These are phyloP conservation scores for Scomber japonicus DNA, from an alignment of 2,113 vertebrate genomes.

Conservation along the genomic window DNA sequence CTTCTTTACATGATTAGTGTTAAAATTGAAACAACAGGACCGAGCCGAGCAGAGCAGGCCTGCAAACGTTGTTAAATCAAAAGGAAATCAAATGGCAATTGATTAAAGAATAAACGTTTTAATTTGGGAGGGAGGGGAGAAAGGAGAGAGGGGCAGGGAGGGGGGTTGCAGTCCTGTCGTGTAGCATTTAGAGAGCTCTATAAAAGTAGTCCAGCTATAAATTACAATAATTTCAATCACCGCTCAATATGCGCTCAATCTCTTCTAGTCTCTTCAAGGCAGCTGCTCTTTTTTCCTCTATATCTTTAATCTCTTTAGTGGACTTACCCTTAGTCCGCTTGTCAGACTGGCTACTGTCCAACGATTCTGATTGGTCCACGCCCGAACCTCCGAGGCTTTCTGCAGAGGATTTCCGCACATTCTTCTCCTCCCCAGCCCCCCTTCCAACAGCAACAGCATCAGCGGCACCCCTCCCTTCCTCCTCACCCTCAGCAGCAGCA, in stretches of 20 bases:
- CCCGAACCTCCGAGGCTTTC: conserved; percentile 63
- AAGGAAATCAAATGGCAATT: conserved; percentile 33
- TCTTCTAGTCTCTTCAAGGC: conserved; percentile 98
- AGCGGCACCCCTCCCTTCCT: conserved; percentile 71
- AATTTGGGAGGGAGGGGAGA: neutral
- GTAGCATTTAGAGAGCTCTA: conserved; percentile 53
- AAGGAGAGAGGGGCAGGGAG: too few species aligned
- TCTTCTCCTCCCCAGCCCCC: conserved; percentile 83
- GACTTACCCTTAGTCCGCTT: conserved; percentile 90
- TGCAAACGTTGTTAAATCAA: conserved; percentile 29
- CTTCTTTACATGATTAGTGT: conserved; percentile 67
- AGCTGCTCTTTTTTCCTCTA: conserved; percentile 96
- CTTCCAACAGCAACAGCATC: conserved; percentile 52
- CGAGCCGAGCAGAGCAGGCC: neutral
- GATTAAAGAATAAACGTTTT: conserved; percentile 36
- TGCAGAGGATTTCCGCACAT: conserved; percentile 82
- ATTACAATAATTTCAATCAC: conserved; percentile 85
- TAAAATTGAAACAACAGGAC: conserved; percentile 27
- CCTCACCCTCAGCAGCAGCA: conserved; percentile 40
- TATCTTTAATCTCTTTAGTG: conserved; percentile 94
- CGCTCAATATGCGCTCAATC: conserved; percentile 97
- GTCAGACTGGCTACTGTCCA: conserved; percentile 82
- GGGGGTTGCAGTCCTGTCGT: conserved; percentile 22
- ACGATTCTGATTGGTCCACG: conserved; percentile 80
- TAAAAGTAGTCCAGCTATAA: conserved; percentile 73